Conservation (phyloP, 1,140 invertebrate species). For the Nomia melanderi region DNA sequence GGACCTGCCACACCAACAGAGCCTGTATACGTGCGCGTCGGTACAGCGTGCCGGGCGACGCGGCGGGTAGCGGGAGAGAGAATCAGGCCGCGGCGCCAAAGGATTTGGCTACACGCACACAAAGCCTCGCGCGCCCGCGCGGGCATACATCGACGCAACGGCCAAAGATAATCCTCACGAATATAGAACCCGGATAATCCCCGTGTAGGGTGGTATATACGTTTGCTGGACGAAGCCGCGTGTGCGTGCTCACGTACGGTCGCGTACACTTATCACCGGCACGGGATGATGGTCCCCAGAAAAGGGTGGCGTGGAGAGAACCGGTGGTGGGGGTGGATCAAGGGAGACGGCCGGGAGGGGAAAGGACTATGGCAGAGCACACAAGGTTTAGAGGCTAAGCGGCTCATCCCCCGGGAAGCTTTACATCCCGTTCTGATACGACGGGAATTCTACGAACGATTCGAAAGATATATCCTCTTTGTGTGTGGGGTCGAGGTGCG, state of each 20-base stretch:
- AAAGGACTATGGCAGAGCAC: constrained; percentile 70
- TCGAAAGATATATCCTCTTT: constrained; percentile 74
- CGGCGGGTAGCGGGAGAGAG: constrained; percentile 48
- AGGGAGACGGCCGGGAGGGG: constrained; percentile 50
- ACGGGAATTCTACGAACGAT: constrained; percentile 72
- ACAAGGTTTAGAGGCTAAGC: constrained; percentile 80
- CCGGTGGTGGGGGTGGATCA: constrained; percentile 39
- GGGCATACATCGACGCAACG: constrained; percentile 61
- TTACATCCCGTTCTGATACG: constrained; percentile 75
- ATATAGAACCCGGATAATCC: constrained; percentile 80
- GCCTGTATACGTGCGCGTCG: constrained; percentile 6
- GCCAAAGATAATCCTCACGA: constrained; percentile 78
- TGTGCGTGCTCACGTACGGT: constrained; percentile 50
- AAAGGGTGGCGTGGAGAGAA: constrained; percentile 57
- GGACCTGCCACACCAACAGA: neutral
- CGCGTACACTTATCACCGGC: constrained; percentile 50
- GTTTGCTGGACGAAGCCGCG: constrained; percentile 27
- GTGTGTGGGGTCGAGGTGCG: constrained; percentile 19
- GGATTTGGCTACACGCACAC: constrained; percentile 71
- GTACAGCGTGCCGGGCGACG: too few relatives aligned
- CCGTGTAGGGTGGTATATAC: constrained; percentile 70
- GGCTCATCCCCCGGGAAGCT: constrained; percentile 79
- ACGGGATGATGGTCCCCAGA: constrained; percentile 62
- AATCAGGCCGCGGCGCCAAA: constrained; percentile 65
- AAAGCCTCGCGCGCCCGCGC: constrained; percentile 40